Percentiles rank a stretch among this genome's conserved stretches.
These are phyloP conservation scores for Nomada hirtipes DNA, from an alignment of 2,888 invertebrate genomes.

Conservation along the genomic window DNA sequence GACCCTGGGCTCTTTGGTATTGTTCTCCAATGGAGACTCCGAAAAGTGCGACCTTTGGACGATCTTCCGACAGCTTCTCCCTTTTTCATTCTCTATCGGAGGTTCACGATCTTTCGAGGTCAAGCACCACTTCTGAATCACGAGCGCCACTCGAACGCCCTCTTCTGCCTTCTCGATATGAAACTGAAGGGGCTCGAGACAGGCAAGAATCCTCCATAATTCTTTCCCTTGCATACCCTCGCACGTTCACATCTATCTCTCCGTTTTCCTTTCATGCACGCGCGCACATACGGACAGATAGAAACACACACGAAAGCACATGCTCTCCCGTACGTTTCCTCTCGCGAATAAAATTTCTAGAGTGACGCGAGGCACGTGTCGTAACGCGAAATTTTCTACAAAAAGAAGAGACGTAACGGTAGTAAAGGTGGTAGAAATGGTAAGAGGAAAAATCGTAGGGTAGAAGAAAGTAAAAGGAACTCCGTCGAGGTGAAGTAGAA, in stretches of 20 bases:
- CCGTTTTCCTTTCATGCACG: slow-evolving; percentile 7
- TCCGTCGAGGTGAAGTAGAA: slow-evolving; percentile 30
- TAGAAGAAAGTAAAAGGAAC: slow-evolving; percentile 19
- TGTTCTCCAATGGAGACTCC: slow-evolving; percentile 74
- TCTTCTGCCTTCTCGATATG: slow-evolving; percentile 49
- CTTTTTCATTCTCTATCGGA: slow-evolving; percentile 11
- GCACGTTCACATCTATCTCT: slow-evolving; percentile 17
- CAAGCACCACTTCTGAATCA: slow-evolving; percentile 64
- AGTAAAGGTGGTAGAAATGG: slow-evolving; percentile 19
- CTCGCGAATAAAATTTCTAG: slow-evolving; percentile 47
- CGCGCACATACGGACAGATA: slow-evolving; percentile 16
- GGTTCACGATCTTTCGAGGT: slow-evolving; percentile 51
- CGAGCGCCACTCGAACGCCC: slow-evolving; percentile 66
- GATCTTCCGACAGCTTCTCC: slow-evolving; percentile 32
- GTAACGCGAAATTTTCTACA: slow-evolving; percentile 57
- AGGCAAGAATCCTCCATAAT: slow-evolving; percentile 51
- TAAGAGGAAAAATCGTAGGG: slow-evolving; percentile 28
- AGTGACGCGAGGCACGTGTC: slow-evolving; percentile 53
- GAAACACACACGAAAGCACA: background rate
- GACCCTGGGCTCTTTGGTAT: slow-evolving; percentile 82
- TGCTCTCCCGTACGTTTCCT: background rate
- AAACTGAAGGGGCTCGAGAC: slow-evolving; percentile 51
- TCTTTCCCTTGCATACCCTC: slow-evolving; percentile 42
- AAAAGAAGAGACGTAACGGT: slow-evolving; percentile 37
- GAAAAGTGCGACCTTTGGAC: slow-evolving; percentile 62